These are phyloP conservation scores for Apamea crenata DNA, from an alignment of 2,888 invertebrate genomes.

Conservation along the genomic window DNA sequence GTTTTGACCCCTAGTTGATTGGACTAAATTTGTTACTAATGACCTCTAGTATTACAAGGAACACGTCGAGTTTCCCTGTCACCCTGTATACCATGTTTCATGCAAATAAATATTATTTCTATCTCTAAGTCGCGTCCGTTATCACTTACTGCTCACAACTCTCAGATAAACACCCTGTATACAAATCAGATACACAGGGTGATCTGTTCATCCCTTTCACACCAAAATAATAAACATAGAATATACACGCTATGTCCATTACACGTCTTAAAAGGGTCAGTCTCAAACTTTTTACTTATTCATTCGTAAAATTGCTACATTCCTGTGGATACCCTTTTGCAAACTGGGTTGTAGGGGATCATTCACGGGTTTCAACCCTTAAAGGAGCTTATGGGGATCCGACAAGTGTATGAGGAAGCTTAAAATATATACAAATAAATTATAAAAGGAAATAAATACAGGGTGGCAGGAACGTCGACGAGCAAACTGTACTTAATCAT, in stretches of 20 bases:
- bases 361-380: constrained; percentile 26
- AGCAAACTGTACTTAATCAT: too few species aligned
- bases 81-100: too few species aligned
- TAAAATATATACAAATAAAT: background rate
- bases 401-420: background rate
- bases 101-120: too few species aligned
- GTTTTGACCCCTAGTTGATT: too few species aligned
- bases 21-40: too few species aligned
- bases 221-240: constrained; percentile 38
- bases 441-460: background rate
- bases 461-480: too few species aligned
- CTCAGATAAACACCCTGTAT: background rate
- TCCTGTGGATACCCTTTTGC: constrained; percentile 41
- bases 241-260: constrained; percentile 1
- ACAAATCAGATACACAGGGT: background rate
- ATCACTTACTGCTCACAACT: background rate
- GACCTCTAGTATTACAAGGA: too few species aligned
- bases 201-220: constrained; percentile 3
- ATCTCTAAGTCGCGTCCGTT: too few species aligned
- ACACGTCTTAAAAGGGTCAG: constrained; percentile 22
- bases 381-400: background rate
- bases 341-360: constrained; percentile 27
- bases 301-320: constrained; percentile 39
- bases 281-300: constrained; percentile 47
- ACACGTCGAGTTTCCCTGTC: too few species aligned